Evolutionary conservation across 92 coral and sea anemone species (phyloP), one percentile per base, ranked within the genome.

Genomic region (Pocillopora meandrina): DNA sequence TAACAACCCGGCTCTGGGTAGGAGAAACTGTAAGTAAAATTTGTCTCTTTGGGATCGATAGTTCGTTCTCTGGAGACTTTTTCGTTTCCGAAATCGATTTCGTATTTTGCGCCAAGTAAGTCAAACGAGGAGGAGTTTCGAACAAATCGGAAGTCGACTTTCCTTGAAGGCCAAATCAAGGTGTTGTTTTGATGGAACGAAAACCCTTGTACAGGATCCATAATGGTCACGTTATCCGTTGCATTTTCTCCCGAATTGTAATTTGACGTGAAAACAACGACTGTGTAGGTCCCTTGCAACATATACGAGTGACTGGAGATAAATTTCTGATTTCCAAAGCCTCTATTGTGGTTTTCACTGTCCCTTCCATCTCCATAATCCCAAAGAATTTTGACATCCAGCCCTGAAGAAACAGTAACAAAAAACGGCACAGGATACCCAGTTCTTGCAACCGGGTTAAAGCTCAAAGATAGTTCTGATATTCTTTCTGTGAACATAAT

Each of bases 1-100:
- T 89, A 90, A 74, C 98, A 96, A 14, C 98, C 98, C 9, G 98
- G 83, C 18, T 15, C 52, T 18, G 88, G n/a, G 82, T 87, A 95
- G 10, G 67, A 61, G 85, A 85, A 79, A 2, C 15, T 69, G 31
- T 87, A 82, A 0, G 74, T 70, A 85, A 95, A 73, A 57, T 72
- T 49, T 12, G 77, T 75, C 20, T 65, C 77, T 55, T 69, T 26
- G 12, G 88, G 82, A 19, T 78, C 74, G 10, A 95, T 56, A 3
- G 10, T 42, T 49, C 72, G 17, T 35, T 71, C 52, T 23, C 52
- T 77, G 21, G 86, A 82, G 12, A 17, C 72, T 15, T 64, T 58
- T 15, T 89, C 95, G 61, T 96, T 88, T 9, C 93, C 98, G 72
- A 79, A 93, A 15, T 89, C 82, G 36, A 94, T 70, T 58, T 64